Base-by-base conservation (phyloP, 2,113 vertebrate genomes). In the Nothoprocta pentlandii region DNA sequence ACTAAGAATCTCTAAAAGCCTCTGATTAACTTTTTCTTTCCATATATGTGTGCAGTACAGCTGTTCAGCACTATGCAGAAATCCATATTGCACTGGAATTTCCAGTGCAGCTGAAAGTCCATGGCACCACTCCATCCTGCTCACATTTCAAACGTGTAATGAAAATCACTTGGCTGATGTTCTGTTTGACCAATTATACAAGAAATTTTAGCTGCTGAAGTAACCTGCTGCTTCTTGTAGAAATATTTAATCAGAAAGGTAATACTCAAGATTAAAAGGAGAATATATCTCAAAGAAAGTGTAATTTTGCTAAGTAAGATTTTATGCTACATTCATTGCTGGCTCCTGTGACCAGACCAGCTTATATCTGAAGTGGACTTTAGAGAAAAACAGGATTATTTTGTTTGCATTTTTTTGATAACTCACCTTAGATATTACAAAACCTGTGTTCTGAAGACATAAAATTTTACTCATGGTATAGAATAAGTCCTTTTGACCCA, bases 401-500 rank as follows among this genome's bases (percentile, higher is more conserved):
- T 75, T 87, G 66, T 92, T 95, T 95, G 86, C 68, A 20, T 49
- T 49, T 95, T 92, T 94, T 64, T 73, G 80, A 89, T 93, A 62
- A 39, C 81, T 89, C 73, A 87, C 80, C 76, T 89, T 68, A 85
- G 76, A 79, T 90, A 93, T 61, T 76, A 47, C 14, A 79, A 47
- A 91, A 41, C 26, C 23, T 76, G 36, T 64, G 46, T 67, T 94
- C 76, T 63, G 53, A 84, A 80, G 54, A 44, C 21, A 81, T 76
- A 59, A 79, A 70, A 70, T 54, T 54, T 54, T 28, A 51, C 32
- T 51, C 67, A 34, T 32, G 32, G 8, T 70, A 49, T n/a, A 69
- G 21, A 9, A 56, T 2, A 71, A 89, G 16, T 70, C 17, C 39
- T 78, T 88, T 53, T 78, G 28, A 84, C 75, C 53, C 47, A 5